These are phyloP conservation scores for Gorsachius magnificus DNA, from an alignment of 2,797 vertebrate genomes.

Conservation along the genomic window DNA sequence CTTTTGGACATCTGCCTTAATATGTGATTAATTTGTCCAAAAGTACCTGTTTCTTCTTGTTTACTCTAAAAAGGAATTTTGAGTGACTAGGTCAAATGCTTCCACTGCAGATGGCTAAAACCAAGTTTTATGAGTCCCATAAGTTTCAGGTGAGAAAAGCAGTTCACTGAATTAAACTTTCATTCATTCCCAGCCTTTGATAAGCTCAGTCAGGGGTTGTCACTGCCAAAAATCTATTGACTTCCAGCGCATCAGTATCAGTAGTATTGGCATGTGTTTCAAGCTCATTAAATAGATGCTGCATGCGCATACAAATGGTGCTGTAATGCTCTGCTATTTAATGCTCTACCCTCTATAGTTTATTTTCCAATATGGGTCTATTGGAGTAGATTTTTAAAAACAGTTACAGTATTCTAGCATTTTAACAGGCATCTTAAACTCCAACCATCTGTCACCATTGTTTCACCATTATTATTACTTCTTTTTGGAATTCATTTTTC, in stretches of 20 bases:
- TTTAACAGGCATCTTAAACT: not conserved
- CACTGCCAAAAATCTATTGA: slow-evolving; percentile 15
- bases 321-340: slow-evolving; percentile 15
- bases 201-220: not conserved
- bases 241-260: not conserved
- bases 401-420: not conserved
- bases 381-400: not conserved
- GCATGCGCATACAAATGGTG: slow-evolving; percentile 19
- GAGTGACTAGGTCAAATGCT: not conserved
- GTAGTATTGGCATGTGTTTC: slow-evolving; percentile 9
- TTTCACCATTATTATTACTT: not conserved
- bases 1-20: not conserved
- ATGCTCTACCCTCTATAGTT: not conserved
- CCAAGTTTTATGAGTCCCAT: not conserved
- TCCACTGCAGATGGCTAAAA: not conserved
- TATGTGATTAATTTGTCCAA: not conserved
- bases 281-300: not conserved
- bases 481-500: not conserved
- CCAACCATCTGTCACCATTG: slow-evolving; percentile 13
- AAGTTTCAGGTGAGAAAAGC: slow-evolving; percentile 7
- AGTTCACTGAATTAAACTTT: not conserved
- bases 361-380: slow-evolving; percentile 7
- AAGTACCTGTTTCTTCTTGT: not conserved
- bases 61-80: not conserved
- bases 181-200: not conserved